phyloP scores from a whole-genome alignment of 2,797 vertebrate genomes.

The Rhinoraja longicauda region DNA sequence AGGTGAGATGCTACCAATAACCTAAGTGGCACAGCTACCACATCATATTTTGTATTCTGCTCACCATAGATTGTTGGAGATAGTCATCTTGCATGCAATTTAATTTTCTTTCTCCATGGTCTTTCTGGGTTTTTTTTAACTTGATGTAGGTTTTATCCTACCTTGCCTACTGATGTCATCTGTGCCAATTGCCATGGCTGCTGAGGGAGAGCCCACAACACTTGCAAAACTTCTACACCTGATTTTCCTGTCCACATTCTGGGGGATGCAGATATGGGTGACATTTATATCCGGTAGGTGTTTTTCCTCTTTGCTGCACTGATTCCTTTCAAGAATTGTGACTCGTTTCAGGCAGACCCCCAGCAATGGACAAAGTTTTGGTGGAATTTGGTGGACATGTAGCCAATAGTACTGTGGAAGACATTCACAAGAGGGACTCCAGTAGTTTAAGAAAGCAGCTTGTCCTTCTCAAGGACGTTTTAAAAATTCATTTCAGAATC shows the following conservation, averaged over 20 bases:
- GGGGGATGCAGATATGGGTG: slow-evolving; percentile 81
- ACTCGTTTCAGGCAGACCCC: not conserved
- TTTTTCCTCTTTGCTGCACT: not conserved
- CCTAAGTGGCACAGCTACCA: not conserved
- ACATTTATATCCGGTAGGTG: slow-evolving; percentile 68
- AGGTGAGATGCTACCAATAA: not conserved
- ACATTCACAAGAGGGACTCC: not conserved
- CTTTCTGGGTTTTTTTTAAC: not conserved
- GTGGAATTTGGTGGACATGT: too few relatives aligned
- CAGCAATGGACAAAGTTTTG: not conserved
- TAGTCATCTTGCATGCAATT: not conserved
- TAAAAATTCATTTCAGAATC: not conserved
- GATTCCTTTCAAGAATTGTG: not conserved
- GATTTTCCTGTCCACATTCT: slow-evolving; percentile 69
- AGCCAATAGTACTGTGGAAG: not conserved
- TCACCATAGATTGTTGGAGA: not conserved
- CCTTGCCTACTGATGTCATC: not conserved
- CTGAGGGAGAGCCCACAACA: slow-evolving; percentile 52
- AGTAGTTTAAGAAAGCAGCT: too few relatives aligned
- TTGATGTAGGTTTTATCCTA: not conserved
- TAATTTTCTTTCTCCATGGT: not conserved
- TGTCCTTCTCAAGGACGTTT: not conserved
- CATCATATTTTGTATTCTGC: not conserved
- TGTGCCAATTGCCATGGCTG: not conserved
- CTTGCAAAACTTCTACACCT: slow-evolving; percentile 67